Conservation (phyloP, 1,140 invertebrate species). For the Galendromus occidentalis region DNA sequence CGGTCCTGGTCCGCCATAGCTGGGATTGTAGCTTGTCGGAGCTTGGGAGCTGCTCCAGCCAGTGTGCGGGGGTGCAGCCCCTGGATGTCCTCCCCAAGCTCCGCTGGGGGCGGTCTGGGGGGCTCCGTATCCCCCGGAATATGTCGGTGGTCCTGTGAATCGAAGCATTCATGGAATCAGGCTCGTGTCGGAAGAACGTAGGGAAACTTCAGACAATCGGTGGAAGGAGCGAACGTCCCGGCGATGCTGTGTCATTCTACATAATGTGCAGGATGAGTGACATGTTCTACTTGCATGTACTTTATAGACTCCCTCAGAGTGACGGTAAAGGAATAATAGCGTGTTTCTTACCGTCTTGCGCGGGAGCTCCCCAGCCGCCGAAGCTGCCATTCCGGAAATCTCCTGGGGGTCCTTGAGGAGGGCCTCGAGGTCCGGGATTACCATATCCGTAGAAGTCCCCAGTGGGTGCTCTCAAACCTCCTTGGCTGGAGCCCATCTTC, state of each 20-base stretch:
- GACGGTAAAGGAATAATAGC: no score
- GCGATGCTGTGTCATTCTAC: no score
- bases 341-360: not conserved
- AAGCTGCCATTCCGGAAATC: slow-evolving; percentile 8
- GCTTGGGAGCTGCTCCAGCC: slow-evolving; percentile 6
- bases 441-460: slow-evolving; percentile 2
- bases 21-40: not conserved
- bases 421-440: not conserved
- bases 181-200: no score
- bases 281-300: no score
- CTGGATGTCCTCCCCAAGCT: not conserved
- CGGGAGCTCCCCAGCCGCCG: not conserved
- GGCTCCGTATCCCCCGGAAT: not conserved
- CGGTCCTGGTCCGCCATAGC: slow-evolving; percentile 4
- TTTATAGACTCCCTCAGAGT: no score
- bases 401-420: not conserved
- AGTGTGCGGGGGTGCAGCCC: not conserved
- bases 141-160: not conserved
- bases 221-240: no score
- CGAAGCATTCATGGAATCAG: no score
- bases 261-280: no score
- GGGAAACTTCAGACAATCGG: no score
- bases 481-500: not conserved
- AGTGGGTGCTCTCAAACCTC: not conserved
- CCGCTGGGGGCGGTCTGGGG: not conserved